phyloP scores from a whole-genome alignment of 2,113 vertebrate genomes.

The Equus quagga region DNA sequence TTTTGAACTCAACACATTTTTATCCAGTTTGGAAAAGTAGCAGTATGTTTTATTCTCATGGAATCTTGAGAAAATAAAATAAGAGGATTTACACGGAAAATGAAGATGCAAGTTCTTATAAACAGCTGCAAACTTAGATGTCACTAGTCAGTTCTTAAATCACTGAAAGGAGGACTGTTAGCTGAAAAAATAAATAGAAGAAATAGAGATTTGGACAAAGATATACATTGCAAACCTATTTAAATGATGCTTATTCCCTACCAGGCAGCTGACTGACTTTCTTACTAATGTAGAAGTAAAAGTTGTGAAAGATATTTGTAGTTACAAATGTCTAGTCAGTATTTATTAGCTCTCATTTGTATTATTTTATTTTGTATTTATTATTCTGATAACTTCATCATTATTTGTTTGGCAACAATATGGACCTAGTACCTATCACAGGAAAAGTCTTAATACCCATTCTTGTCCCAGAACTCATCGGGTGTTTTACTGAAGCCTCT shows the following conservation, averaged over 20 bases:
- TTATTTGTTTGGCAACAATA: background rate
- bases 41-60: background rate
- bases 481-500: background rate
- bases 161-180: background rate
- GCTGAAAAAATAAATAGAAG: background rate
- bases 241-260: background rate
- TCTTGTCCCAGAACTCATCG: background rate
- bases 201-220: background rate
- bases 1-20: slow-evolving; percentile 30
- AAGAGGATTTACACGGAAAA: slow-evolving; percentile 8
- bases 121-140: background rate
- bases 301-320: background rate
- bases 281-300: background rate
- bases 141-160: slow-evolving; percentile 6
- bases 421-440: background rate
- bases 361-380: background rate
- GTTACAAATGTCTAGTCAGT: background rate
- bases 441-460: background rate
- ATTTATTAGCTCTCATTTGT: background rate
- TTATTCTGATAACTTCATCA: background rate
- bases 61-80: background rate
- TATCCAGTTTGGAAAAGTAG: slow-evolving; percentile 11
- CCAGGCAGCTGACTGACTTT: background rate
- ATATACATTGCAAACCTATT: background rate
- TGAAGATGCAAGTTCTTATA: background rate